A percentile compares a stretch with the other conserved stretches of the same genome.
phyloP scores from a whole-genome alignment of 1,140 invertebrate species.

The Bombus vancouverensis region DNA sequence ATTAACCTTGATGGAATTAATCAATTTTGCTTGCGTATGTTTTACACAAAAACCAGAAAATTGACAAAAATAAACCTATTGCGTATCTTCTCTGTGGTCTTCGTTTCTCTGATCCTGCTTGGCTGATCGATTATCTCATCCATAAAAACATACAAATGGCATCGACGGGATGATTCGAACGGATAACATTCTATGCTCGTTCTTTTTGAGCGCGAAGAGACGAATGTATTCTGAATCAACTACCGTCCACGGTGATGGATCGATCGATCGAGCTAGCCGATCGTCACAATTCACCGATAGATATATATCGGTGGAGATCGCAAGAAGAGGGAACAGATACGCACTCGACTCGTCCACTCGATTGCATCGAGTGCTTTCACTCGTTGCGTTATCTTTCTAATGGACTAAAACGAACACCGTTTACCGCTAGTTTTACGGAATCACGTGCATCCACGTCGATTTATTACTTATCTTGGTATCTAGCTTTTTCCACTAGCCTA shows the following conservation, averaged over 20 bases:
- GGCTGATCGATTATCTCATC: constrained; percentile 4
- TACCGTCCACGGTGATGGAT: constrained; percentile 32
- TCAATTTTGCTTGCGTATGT: background rate
- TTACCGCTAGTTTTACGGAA: constrained; percentile 34
- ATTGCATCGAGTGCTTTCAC: constrained; percentile 39
- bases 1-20: background rate
- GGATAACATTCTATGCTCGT: constrained; percentile 40
- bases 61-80: background rate
- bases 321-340: background rate
- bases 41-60: background rate
- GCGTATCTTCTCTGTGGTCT: background rate
- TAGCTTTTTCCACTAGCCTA: background rate
- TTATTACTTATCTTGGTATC: constrained; percentile 17
- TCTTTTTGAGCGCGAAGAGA: constrained; percentile 29
- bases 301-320: constrained; percentile 32
- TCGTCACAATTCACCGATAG: background rate
- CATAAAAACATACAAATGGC: constrained; percentile 23
- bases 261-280: constrained; percentile 24
- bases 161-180: constrained; percentile 1
- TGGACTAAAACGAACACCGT: constrained; percentile 13
- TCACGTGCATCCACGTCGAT: constrained; percentile 6
- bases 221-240: constrained; percentile 25
- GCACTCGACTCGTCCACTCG: background rate
- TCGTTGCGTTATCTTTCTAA: constrained; percentile 39
- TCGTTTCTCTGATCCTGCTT: background rate